Conservation (phyloP, 1,140 invertebrate species). For the Tetramorium alpestre region DNA sequence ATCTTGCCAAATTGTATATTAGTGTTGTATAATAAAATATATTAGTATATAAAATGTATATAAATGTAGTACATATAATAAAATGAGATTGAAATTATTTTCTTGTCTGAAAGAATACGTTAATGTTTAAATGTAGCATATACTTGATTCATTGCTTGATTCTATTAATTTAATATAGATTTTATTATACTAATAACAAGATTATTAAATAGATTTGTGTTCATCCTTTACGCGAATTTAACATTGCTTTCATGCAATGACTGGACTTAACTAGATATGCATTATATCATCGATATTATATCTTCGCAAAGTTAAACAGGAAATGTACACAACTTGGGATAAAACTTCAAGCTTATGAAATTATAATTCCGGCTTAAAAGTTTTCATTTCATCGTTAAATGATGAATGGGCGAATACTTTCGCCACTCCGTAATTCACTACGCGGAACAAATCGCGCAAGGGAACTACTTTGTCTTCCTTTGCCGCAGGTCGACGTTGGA, state of each 20-base stretch:
- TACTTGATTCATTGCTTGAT: not conserved
- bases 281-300: not conserved
- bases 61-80: not conserved
- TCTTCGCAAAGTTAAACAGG: not conserved
- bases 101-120: not conserved
- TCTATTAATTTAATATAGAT: not conserved
- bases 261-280: not conserved
- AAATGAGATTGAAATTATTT: not conserved
- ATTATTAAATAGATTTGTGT: not conserved
- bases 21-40: not conserved
- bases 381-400: slow-evolving; percentile 36
- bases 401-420: slow-evolving; percentile 29
- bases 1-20: not conserved
- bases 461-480: slow-evolving; percentile 4
- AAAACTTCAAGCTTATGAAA: slow-evolving; percentile 44
- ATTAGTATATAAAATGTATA: not conserved
- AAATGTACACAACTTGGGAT: too few species aligned
- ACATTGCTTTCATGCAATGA: not conserved
- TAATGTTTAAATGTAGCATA: not conserved
- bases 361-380: slow-evolving; percentile 28
- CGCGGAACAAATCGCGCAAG: not conserved
- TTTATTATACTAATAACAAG: not conserved
- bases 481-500: not conserved
- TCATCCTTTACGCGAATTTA: not conserved
- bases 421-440: not conserved